These are phyloP conservation scores for Chloromyia formosa DNA, from an alignment of 2,888 invertebrate species.

Conservation along the genomic window DNA sequence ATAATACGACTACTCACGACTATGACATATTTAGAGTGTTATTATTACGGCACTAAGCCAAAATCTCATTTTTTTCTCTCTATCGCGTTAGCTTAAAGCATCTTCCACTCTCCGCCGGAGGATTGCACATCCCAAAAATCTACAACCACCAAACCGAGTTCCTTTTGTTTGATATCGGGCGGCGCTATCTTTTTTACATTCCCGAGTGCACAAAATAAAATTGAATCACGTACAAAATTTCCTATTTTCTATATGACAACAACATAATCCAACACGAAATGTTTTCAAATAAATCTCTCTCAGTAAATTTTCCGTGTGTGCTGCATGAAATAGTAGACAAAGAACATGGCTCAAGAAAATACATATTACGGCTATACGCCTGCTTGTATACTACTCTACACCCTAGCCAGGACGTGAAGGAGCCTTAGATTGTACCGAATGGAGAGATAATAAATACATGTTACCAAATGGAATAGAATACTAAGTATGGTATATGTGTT, in stretches of 20 bases:
- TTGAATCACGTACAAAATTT: conserved; percentile 49
- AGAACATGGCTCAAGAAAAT: conserved; percentile 28
- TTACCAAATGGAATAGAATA: conserved; percentile 33
- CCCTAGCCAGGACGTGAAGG: neutral
- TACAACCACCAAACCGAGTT: neutral
- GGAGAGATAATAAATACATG: conserved; percentile 29
- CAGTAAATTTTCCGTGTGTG: conserved; percentile 42
- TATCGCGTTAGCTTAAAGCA: neutral
- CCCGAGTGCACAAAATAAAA: conserved; percentile 46
- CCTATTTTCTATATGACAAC: conserved; percentile 48
- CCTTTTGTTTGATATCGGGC: conserved; percentile 38
- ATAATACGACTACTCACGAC: conserved; percentile 38
- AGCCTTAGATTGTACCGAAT: neutral
- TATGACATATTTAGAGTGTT: conserved; percentile 39
- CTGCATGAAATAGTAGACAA: conserved; percentile 44
- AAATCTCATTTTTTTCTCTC: conserved; percentile 12
- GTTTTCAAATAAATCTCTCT: conserved; percentile 47
- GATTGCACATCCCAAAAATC: neutral
- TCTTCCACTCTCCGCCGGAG: neutral
- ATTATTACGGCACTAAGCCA: conserved; percentile 44
- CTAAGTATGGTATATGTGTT: conserved; percentile 10
- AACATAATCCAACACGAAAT: conserved; percentile 48
- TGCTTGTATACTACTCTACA: neutral
- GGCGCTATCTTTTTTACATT: conserved; percentile 42
- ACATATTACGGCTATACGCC: neutral